Percentiles rank a stretch among this genome's conserved stretches.
These are phyloP conservation scores for Tragelaphus strepsiceros DNA, from an alignment of 2,113 vertebrate species.

Conservation along the genomic window DNA sequence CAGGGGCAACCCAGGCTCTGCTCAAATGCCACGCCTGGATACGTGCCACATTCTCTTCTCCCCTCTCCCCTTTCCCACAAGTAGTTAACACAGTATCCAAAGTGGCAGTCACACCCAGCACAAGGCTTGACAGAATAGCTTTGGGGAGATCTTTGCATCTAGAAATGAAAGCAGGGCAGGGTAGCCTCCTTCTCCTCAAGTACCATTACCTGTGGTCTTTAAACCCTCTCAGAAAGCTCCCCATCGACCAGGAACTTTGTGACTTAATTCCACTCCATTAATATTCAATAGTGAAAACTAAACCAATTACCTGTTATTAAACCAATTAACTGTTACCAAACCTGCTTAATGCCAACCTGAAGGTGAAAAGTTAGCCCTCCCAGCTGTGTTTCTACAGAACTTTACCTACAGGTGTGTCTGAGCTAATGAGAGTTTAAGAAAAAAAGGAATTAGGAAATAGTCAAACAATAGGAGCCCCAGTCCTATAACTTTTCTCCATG, in stretches of 20 bases:
- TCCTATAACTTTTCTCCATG: constrained; percentile 58
- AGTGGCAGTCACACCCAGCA: background rate
- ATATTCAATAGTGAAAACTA: background rate
- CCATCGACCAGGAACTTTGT: background rate
- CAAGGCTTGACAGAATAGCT: background rate
- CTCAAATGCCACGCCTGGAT: background rate
- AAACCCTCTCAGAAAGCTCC: background rate
- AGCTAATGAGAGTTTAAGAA: constrained; percentile 59
- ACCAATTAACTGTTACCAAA: background rate
- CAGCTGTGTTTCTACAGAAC: constrained; percentile 44
- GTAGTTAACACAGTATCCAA: background rate
- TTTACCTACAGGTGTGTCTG: background rate
- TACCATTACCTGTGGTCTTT: background rate
- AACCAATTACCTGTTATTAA: background rate
- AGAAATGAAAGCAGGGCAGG: background rate
- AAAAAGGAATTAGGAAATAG: constrained; percentile 63
- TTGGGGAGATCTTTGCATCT: background rate
- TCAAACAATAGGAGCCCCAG: constrained; percentile 61
- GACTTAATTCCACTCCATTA: background rate
- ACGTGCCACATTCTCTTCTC: accelerated
- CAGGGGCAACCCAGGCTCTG: background rate
- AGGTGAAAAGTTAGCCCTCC: constrained; percentile 49
- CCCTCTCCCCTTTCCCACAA: background rate
- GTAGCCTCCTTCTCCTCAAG: background rate
- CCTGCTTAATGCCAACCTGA: background rate